Evolutionary conservation across 2,888 invertebrate species (phyloP), one percentile per base, ranked within the genome.

Genomic region (Mellilla xanthometata): DNA sequence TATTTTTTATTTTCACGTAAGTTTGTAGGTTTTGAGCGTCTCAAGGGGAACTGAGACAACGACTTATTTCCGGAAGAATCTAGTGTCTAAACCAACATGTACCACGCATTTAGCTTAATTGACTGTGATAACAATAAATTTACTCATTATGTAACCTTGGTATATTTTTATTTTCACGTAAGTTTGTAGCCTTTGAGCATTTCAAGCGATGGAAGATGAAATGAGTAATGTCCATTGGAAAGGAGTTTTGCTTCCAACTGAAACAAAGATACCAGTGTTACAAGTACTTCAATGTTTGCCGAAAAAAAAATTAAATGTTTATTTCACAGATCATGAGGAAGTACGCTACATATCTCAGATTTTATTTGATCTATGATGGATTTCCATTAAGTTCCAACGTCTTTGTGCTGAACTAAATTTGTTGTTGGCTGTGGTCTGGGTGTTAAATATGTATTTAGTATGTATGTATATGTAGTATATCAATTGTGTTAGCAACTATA

Each of bases 241-340:
- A 75, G 65, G 3, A 52, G 57, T 42, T 65, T 71, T n/a, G 72
- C 77, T 62, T 84, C 80, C 41, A 86, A 51, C 86, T 87, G 63
- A 52, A 81, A 79, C 4, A 10, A 19, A 19, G 15, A 19, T 3
- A 19, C 6, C 3, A 5, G 6, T 19, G 15, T 19, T 19, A n/a
- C n/a, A n/a, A n/a, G n/a, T n/a, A n/a, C n/a, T n/a, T n/a, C n/a
- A n/a, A n/a, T n/a, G n/a, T n/a, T n/a, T n/a, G n/a, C n/a, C n/a
- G n/a, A n/a, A n/a, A n/a, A n/a, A n/a, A n/a, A n/a, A n/a, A n/a
- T n/a, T n/a, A n/a, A n/a, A n/a, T n/a, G n/a, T n/a, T n/a, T n/a
- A n/a, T n/a, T n/a, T n/a, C n/a, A n/a, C n/a, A n/a, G n/a, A n/a
- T n/a, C n/a, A n/a, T n/a, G n/a, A n/a, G n/a, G n/a, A n/a, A n/a